Percentiles rank a stretch among this genome's conserved stretches.
These are phyloP conservation scores for Alces alces DNA, from an alignment of 2,113 vertebrate species.

Conservation along the genomic window DNA sequence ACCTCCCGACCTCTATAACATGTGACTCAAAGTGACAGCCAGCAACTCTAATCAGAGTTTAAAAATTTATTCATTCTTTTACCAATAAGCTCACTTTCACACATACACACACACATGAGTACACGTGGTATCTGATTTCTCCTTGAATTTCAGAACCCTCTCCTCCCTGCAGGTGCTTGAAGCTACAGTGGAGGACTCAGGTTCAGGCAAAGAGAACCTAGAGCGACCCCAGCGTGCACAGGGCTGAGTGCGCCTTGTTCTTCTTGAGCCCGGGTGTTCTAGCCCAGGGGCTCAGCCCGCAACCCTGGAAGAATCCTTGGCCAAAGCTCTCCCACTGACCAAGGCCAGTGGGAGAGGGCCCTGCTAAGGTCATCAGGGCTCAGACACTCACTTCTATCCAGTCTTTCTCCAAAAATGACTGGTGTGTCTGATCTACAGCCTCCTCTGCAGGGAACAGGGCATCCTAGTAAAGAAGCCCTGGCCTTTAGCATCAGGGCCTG, in stretches of 20 bases:
- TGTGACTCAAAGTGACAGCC: background rate
- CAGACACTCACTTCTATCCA: background rate
- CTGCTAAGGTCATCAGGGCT: background rate
- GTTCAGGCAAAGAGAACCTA: background rate
- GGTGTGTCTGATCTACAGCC: background rate
- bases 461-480: background rate
- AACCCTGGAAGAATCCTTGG: background rate
- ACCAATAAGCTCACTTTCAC: background rate
- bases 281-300: background rate
- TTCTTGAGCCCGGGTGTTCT: background rate
- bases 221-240: fast-evolving
- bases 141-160: background rate
- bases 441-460: background rate
- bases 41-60: background rate
- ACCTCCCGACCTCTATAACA: background rate
- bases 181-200: background rate
- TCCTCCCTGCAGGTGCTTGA: fast-evolving
- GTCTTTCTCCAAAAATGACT: background rate
- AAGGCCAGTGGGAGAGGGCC: background rate
- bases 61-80: background rate
- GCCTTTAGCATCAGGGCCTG: background rate
- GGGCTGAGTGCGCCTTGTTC: background rate
- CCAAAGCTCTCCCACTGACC: background rate
- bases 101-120: fast-evolving
- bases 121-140: background rate